phyloP scores from a whole-genome alignment of 2,888 invertebrate genomes.

The Watsonalla binaria region DNA sequence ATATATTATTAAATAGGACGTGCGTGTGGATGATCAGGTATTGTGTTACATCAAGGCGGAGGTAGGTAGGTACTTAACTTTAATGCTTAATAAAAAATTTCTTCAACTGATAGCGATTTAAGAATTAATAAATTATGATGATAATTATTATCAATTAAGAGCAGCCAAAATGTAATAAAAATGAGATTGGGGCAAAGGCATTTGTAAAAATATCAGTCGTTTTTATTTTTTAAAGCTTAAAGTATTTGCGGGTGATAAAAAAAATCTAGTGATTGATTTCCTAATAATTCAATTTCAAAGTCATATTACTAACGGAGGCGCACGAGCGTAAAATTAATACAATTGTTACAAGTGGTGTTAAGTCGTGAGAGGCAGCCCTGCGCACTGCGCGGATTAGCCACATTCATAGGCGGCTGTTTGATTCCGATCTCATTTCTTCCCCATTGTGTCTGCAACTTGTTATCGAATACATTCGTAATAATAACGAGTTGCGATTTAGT shows the following conservation, averaged over 20 bases:
- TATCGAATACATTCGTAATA: slow-evolving; percentile 2
- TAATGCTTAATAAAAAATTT: neutral
- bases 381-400: slow-evolving; percentile 39
- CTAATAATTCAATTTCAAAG: slow-evolving; percentile 47
- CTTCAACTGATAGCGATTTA: slow-evolving; percentile 1
- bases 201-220: neutral
- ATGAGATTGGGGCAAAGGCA: neutral
- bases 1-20: slow-evolving; percentile 10
- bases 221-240: neutral
- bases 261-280: slow-evolving; percentile 22
- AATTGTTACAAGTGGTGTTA: slow-evolving; percentile 59
- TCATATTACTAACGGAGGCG: slow-evolving; percentile 43
- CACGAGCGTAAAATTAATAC: slow-evolving; percentile 74
- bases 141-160: neutral
- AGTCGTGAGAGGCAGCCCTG: slow-evolving; percentile 48
- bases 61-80: neutral
- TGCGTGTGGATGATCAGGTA: slow-evolving; percentile 7
- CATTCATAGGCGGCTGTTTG: slow-evolving; percentile 21
- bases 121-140: neutral
- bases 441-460: slow-evolving; percentile 6
- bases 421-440: slow-evolving; percentile 9
- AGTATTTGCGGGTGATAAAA: no score
- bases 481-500: neutral
- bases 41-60: slow-evolving; percentile 7
- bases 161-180: neutral